phyloP scores from a whole-genome alignment of 2,113 vertebrate genomes.

The Callopanchax toddi region DNA sequence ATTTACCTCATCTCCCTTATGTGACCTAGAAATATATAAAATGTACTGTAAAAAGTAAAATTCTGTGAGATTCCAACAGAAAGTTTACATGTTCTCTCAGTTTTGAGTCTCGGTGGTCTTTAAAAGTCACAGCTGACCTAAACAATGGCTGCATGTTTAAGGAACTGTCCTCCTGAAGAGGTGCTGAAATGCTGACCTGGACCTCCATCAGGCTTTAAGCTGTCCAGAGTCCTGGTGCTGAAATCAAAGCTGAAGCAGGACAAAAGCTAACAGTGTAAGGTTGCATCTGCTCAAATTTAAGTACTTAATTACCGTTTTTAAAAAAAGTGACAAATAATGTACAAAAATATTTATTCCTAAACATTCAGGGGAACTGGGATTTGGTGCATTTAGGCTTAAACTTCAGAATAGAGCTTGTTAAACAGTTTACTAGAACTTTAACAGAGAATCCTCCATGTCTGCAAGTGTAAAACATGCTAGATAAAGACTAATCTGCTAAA shows the following conservation, averaged over 20 bases:
- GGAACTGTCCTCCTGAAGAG: slow-evolving; percentile 42
- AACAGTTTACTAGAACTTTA: slow-evolving; percentile 11
- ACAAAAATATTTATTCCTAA: no score
- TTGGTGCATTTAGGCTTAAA: neutral
- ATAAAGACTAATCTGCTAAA: slow-evolving; percentile 11
- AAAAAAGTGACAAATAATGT: no score
- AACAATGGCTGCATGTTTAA: neutral
- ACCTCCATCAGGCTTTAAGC: slow-evolving; percentile 13
- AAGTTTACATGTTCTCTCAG: no score
- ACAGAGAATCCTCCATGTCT: neutral
- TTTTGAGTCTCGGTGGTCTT: no score
- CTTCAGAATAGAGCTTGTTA: neutral
- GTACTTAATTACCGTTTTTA: neutral
- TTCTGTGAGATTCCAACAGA: no score
- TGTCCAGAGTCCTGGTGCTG: slow-evolving; percentile 46
- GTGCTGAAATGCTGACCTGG: slow-evolving; percentile 51
- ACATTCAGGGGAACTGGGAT: no score
- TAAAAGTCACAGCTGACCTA: no score
- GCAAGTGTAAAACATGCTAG: no score
- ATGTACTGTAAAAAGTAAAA: no score
- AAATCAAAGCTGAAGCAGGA: slow-evolving; percentile 5
- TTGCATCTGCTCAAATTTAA: neutral
- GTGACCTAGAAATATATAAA: no score
- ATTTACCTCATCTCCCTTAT: no score
- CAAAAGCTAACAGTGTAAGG: neutral